Evolutionary conservation across 2,797 vertebrate genomes (phyloP).

Genomic region (Pteronotus mesoamericanus): DNA sequence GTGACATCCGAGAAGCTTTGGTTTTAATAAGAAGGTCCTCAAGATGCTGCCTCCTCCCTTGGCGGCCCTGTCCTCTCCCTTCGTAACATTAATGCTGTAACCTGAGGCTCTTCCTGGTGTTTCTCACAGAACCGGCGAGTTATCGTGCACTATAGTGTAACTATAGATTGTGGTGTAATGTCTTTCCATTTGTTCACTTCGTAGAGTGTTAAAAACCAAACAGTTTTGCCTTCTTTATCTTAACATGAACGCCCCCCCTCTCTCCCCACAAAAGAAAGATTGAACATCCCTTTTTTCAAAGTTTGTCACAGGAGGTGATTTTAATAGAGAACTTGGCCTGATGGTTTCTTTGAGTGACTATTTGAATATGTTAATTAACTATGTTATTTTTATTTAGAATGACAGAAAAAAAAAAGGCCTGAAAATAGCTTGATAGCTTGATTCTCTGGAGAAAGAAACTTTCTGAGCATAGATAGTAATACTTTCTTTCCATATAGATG

Average conservation of each 20-base stretch:
- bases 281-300: neutral
- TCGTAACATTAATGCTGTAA: neutral
- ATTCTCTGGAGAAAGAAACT: neutral
- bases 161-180: neutral
- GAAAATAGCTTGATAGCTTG: neutral
- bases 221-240: neutral
- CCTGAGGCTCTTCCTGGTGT: neutral
- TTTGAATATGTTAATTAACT: neutral
- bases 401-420: neutral
- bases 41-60: no score
- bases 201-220: neutral
- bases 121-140: neutral
- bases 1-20: neutral
- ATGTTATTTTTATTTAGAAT: neutral
- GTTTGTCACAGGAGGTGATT: neutral
- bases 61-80: neutral
- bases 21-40: neutral
- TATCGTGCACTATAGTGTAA: neutral
- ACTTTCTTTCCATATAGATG: conserved; percentile 7
- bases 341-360: neutral
- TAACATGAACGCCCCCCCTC: neutral
- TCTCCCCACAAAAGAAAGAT: neutral
- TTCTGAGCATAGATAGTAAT: neutral
- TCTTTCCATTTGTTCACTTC: neutral
- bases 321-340: neutral